Evolutionary conservation across 2,797 vertebrate species (phyloP), one percentile per base, ranked within the genome.

Genomic region (Coluber constrictor): DNA sequence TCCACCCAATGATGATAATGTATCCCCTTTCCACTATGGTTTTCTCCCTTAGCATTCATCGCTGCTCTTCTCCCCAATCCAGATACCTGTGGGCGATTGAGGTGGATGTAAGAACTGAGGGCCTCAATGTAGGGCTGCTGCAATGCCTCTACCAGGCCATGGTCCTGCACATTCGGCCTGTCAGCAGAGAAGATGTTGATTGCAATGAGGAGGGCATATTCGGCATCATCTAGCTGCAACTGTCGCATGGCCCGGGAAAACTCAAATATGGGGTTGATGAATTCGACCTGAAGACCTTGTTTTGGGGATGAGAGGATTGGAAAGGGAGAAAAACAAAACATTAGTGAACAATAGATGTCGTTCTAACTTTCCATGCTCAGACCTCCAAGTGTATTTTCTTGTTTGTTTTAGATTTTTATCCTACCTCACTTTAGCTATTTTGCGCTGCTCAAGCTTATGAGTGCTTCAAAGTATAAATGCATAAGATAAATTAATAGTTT

Each of bases 151-250:
- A 99, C 99, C 96, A 99, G 97, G 93, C 99, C 98, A 92, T 99
- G 99, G 97, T 99, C 98, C 97, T 99, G 98, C 95, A 99, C 99
- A 43, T 99, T 99, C 16, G 99, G 99, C 91, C 99, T 98, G 97
- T 99, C 99, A 99, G 95, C 99, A 96, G 99, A 99, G 96, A 99
- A 99, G 97, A 99, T 99, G 97, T 99, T 99, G 98, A 99, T 99
- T 88, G 99, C 99, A 0, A 99, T 99, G 95, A 99, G 99, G 97
- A 99, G 97, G 90, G 99, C 99, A 25, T 99, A 99, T 96, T 99
- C 99, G 0, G 99, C 99, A 92, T 99, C 99, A 0, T 99, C 99
- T 96, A 99, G 98, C 90, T 99, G 98, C 94, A 99, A 97, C 96
- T 99, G 98, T 43, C 99, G 99, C 99, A 99, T 99, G 97, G 99